Percentiles rank a stretch among this genome's conserved stretches.
phyloP scores from a whole-genome alignment of 2,797 vertebrate species.

The Siniperca undulata region DNA sequence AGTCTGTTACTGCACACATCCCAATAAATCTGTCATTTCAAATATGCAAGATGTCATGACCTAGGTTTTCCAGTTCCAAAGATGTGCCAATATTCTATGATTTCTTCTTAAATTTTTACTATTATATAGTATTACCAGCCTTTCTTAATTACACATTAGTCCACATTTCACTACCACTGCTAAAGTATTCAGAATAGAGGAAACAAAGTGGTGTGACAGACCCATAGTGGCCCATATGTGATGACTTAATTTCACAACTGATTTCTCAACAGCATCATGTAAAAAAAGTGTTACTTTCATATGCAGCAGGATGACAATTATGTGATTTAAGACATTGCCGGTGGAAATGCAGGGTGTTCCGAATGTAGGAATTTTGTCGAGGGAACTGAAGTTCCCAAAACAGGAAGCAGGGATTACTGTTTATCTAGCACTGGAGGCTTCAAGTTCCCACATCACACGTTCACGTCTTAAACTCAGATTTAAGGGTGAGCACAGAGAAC shows the following conservation, averaged over 20 bases:
- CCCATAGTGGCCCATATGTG: neutral
- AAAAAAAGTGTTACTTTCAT: neutral
- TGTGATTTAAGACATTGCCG: neutral
- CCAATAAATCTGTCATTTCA: too few relatives aligned
- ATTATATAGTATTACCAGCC: neutral
- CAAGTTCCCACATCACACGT: too few relatives aligned
- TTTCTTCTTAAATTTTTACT: neutral
- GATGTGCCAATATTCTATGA: neutral
- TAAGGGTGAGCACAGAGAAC: neutral
- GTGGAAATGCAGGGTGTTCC: neutral
- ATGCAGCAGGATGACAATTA: neutral
- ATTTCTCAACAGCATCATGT: neutral
- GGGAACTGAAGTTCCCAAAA: too few relatives aligned
- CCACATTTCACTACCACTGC: neutral
- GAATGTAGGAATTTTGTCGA: too few relatives aligned
- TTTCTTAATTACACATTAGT: neutral
- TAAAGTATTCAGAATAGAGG: neutral
- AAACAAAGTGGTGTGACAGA: neutral
- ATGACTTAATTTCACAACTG: neutral
- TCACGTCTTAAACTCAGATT: neutral
- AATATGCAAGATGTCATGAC: neutral
- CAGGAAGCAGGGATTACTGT: too few relatives aligned
- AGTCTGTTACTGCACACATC: too few relatives aligned
- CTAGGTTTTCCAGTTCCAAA: neutral
- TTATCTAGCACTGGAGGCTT: too few relatives aligned